A percentile compares a stretch with the other conserved stretches of the same genome.
Conservation (phyloP, 1,140 invertebrate genomes). For the Coptotermes formosanus region DNA sequence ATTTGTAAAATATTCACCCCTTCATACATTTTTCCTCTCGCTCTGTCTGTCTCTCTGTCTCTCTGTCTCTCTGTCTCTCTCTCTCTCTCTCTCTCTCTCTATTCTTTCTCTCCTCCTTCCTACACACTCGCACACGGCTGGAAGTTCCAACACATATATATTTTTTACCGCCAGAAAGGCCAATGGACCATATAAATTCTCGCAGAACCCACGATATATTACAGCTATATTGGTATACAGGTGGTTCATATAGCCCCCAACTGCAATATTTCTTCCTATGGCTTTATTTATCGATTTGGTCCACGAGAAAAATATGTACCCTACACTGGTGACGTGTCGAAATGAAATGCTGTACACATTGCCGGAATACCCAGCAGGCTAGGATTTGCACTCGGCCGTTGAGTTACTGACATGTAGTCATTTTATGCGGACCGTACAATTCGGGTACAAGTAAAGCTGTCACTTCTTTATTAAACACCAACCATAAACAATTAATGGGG, state of each 20-base stretch:
- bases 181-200: background rate
- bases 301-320: background rate
- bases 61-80: background rate
- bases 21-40: background rate
- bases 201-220: background rate
- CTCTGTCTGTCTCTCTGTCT: background rate
- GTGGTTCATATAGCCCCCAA: background rate
- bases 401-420: background rate
- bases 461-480: too few species aligned
- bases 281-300: background rate
- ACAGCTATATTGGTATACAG: background rate
- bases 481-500: too few species aligned
- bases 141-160: background rate
- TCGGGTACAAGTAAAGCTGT: background rate
- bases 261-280: conserved; percentile 1
- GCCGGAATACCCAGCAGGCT: background rate
- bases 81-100: background rate
- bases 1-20: background rate
- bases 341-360: background rate
- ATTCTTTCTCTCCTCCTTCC: background rate
- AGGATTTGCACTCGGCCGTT: background rate
- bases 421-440: background rate
- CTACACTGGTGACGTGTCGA: background rate
- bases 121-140: background rate
- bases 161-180: background rate